phyloP scores from a whole-genome alignment of 2,113 vertebrate genomes.

The Anser brachyrhynchus region DNA sequence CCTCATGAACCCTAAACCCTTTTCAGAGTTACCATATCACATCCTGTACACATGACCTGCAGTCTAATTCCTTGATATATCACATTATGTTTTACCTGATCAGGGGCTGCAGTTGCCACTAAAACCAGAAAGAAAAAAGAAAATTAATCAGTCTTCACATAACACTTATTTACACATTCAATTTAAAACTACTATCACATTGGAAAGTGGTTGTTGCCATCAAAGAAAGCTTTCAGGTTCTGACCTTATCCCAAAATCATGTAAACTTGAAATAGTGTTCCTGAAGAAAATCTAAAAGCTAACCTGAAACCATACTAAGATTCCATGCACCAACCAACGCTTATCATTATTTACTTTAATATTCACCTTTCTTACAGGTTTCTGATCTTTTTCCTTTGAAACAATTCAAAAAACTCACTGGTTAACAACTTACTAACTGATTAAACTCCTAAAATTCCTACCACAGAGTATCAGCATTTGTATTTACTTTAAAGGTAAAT shows the following conservation, averaged over 20 bases:
- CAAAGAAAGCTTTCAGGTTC: background rate
- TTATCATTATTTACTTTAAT: background rate
- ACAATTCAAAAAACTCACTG: background rate
- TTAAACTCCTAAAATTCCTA: background rate
- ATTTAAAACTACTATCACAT: background rate
- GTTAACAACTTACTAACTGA: background rate
- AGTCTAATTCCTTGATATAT: constrained; percentile 7
- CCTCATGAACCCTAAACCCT: background rate
- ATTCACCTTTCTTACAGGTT: background rate
- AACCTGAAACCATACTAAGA: background rate
- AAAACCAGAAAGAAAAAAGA: constrained; percentile 75
- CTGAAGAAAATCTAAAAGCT: background rate
- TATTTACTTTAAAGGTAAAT: background rate
- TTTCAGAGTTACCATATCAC: background rate
- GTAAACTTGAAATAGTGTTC: background rate
- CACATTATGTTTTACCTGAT: constrained; percentile 82
- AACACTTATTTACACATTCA: background rate
- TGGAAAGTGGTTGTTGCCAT: background rate
- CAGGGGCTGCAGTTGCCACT: constrained; percentile 86
- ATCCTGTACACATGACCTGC: background rate
- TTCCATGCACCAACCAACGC: background rate
- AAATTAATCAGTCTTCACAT: constrained; percentile 35
- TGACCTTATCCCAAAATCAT: background rate
- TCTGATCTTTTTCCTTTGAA: background rate
- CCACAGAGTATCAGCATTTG: background rate